Evolutionary conservation across 2,113 vertebrate genomes (phyloP), one percentile per base, ranked within the genome.

Genomic region (Rhabdornis inornatus): DNA sequence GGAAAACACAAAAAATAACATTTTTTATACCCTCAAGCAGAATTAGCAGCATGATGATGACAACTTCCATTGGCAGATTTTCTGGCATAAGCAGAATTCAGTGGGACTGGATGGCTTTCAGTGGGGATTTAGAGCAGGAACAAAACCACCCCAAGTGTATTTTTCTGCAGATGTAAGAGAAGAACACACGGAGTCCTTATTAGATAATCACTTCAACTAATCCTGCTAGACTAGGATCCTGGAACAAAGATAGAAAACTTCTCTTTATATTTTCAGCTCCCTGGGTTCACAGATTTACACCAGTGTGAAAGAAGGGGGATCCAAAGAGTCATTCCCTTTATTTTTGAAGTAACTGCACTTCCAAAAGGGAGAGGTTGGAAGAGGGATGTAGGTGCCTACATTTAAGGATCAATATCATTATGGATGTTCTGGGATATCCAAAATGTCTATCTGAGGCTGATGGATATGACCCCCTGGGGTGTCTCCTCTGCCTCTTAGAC

Each of bases 251-350:
- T 5, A 44, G n/a, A 53, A 56, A 33, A 1, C 11, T 61, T 47
- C 15, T 66, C 16, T 55, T 79, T 17, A 27, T 72, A n/a, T 77
- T 77, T 89, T 69, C 15, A 65, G 0, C 50, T 64, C 23, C 40
- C 7, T 53, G 11, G 19, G 10, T 60, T 28, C 14, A 42, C 16
- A 56, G 18, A 7, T 20, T 3, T 12, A 91, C 52, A 72, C 4
- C 5, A 5, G 3, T 35, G 15, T 71, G 35, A 86, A 83, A 52
- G 17, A 28, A 89, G 3, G 10, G 3, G 16, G 5, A 72, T 60
- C 0, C 2, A 0, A 63, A 63, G 63, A 83, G 9, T 60, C 2
- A 50, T 77, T 55, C 5, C 3, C 3, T 40, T 68, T 76, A 68
- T 50, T 71, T 87, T 66, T 52, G 39, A 76, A 53, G 35, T 68